These are phyloP conservation scores for Idaea aversata DNA, from an alignment of 2,888 invertebrate genomes.

Conservation along the genomic window DNA sequence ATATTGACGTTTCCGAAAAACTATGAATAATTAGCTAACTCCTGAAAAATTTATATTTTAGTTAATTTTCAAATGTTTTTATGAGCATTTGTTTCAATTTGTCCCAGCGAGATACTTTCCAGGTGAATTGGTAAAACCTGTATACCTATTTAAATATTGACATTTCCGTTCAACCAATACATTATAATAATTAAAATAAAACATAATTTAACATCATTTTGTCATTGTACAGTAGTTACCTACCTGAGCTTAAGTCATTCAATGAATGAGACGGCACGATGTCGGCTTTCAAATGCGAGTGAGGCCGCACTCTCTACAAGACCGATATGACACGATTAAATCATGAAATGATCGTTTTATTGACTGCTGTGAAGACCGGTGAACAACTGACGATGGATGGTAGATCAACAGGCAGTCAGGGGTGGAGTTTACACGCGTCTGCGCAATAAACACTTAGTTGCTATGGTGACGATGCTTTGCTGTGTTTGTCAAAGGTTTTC, in stretches of 20 bases:
- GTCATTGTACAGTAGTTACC: neutral
- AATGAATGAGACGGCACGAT: neutral
- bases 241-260: neutral
- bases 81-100: too few relatives aligned
- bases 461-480: constrained; percentile 62
- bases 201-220: neutral
- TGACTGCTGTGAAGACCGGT: constrained; percentile 51
- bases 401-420: constrained; percentile 73
- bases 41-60: too few relatives aligned
- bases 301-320: neutral
- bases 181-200: neutral
- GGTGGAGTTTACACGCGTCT: constrained; percentile 67
- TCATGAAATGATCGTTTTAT: constrained; percentile 26
- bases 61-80: too few relatives aligned
- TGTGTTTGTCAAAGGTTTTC: neutral
- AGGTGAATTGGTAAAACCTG: too few relatives aligned
- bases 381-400: constrained; percentile 58
- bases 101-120: too few relatives aligned
- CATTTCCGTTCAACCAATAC: neutral
- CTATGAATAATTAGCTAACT: too few relatives aligned
- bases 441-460: constrained; percentile 62
- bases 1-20: too few relatives aligned
- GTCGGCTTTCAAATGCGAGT: neutral
- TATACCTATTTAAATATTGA: neutral
- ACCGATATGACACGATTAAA: neutral